Percentiles rank a stretch among this genome's conserved stretches.
Evolutionary conservation across 2,888 invertebrate species (phyloP).

Genomic region (Blera fallax): DNA sequence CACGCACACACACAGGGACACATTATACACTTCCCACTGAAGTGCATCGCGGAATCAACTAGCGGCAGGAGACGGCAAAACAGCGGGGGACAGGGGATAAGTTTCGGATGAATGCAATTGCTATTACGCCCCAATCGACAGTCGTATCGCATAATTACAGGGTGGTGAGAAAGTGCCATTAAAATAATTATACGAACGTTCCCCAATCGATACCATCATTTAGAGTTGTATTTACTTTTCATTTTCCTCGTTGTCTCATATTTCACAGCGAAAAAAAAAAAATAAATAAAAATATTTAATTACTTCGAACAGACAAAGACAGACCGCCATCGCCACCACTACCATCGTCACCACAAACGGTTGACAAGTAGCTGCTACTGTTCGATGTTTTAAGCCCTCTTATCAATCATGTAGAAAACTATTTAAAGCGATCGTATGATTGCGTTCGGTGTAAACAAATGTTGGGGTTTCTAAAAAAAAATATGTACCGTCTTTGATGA

Average conservation of each 20-base stretch:
- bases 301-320: conserved; percentile 18
- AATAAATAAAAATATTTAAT: conserved; percentile 6
- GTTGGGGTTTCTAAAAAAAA: background rate
- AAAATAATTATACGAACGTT: conserved; percentile 50
- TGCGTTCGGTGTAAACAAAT: background rate
- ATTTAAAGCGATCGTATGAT: conserved; percentile 1
- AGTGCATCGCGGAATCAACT: conserved; percentile 13
- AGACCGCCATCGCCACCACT: background rate
- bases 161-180: conserved; percentile 48
- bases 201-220: conserved; percentile 33
- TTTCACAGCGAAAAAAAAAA: conserved; percentile 1
- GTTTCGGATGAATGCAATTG: conserved; percentile 67
- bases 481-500: background rate
- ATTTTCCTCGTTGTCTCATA: conserved; percentile 6
- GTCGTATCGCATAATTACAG: conserved; percentile 53
- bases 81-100: background rate
- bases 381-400: conserved; percentile 4
- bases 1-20: too few relatives aligned
- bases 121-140: conserved; percentile 41
- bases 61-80: background rate
- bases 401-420: conserved; percentile 15
- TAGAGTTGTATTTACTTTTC: background rate
- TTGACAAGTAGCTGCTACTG: conserved; percentile 19
- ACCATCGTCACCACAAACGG: background rate
- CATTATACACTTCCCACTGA: conserved; percentile 31